These are phyloP conservation scores for Amphiduros pacificus DNA, from an alignment of 2,888 invertebrate species.

Conservation along the genomic window DNA sequence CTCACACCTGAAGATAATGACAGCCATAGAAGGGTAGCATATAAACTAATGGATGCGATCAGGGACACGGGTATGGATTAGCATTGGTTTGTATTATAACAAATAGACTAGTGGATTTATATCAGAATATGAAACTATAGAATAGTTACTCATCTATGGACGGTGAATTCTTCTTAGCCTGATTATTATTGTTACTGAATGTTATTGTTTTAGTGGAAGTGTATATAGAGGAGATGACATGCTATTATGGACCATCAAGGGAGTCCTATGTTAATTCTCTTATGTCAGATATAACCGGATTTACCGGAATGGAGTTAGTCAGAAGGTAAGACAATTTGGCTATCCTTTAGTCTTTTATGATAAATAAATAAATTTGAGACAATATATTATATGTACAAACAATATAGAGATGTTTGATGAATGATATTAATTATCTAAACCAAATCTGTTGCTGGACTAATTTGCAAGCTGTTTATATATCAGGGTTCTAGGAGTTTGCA, in stretches of 20 bases:
- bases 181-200: background rate
- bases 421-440: too few relatives aligned
- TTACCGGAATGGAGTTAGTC: conserved; percentile 9
- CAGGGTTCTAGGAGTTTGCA: too few relatives aligned
- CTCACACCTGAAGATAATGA: conserved; percentile 36
- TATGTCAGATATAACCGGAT: conserved; percentile 6
- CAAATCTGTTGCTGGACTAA: too few relatives aligned
- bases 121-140: too few relatives aligned
- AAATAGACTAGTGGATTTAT: background rate
- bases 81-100: background rate
- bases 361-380: background rate
- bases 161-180: background rate
- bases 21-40: conserved; percentile 34
- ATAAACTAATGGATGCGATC: conserved; percentile 36
- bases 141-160: too few relatives aligned
- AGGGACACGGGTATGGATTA: conserved; percentile 2
- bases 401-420: too few relatives aligned
- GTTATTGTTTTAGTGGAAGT: background rate
- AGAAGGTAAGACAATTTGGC: background rate
- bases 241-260: too few relatives aligned
- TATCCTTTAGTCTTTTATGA: background rate
- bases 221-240: conserved; percentile 6
- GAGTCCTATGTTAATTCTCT: background rate
- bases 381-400: background rate
- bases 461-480: too few relatives aligned